phyloP scores from a whole-genome alignment of 2,888 invertebrate species.

The Eulithis testata region DNA sequence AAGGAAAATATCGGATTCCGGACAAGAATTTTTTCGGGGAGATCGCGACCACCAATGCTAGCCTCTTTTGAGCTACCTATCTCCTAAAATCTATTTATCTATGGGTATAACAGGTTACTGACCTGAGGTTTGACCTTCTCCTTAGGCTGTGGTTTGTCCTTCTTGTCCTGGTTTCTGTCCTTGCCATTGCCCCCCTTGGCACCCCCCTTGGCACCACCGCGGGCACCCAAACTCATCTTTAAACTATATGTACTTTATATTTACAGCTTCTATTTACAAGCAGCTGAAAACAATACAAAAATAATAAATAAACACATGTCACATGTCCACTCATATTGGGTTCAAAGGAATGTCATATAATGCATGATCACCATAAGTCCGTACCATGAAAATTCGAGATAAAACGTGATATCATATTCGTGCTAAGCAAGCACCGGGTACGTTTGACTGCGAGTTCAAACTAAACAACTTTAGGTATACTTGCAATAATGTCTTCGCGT shows the following conservation, averaged over 20 bases:
- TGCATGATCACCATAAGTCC: too few species aligned
- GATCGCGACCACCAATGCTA: too few species aligned
- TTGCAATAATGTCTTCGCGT: too few species aligned
- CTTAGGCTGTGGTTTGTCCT: constrained; percentile 84
- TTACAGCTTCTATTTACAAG: constrained; percentile 93
- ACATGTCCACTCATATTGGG: too few species aligned
- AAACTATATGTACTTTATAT: constrained; percentile 85
- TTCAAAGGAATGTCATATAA: neutral
- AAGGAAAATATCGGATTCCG: too few species aligned
- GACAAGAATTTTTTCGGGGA: too few species aligned
- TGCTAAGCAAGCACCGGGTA: too few species aligned
- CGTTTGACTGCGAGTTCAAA: too few species aligned
- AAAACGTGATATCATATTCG: too few species aligned
- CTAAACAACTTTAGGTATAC: too few species aligned
- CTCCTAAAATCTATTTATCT: neutral
- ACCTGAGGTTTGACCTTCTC: constrained; percentile 83
- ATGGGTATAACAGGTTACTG: constrained; percentile 16
- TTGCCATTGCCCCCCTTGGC: constrained; percentile 68
- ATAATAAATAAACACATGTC: neutral
- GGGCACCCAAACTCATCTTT: constrained; percentile 89
- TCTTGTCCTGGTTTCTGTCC: constrained; percentile 84
- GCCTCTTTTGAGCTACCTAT: neutral
- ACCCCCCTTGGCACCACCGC: constrained; percentile 89
- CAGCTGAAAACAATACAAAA: constrained; percentile 80
- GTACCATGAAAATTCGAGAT: too few species aligned